Conservation (phyloP, 2,888 invertebrate genomes). For the Dione juno region DNA sequence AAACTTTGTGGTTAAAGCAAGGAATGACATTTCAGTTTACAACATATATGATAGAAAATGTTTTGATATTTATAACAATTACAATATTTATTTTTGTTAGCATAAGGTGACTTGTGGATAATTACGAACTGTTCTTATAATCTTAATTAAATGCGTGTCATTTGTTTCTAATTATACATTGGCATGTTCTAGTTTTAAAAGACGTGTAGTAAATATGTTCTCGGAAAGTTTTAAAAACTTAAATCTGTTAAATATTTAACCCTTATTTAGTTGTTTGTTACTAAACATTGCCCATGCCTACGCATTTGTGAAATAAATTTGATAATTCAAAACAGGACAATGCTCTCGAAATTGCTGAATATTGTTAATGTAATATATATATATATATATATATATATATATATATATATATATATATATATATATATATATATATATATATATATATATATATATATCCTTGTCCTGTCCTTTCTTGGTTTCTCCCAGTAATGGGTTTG, state of each 20-base stretch:
- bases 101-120: slow-evolving; percentile 1
- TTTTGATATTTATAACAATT: background rate
- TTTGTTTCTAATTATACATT: slow-evolving; percentile 15
- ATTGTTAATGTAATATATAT: too few relatives aligned
- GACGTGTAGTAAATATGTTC: background rate
- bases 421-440: too few relatives aligned
- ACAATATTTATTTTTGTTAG: background rate
- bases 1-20: slow-evolving; percentile 46
- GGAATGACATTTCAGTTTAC: background rate
- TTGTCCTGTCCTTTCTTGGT: too few relatives aligned
- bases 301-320: background rate
- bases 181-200: slow-evolving; percentile 5
- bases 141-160: slow-evolving; percentile 21
- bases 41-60: background rate
- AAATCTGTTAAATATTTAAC: background rate
- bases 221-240: background rate
- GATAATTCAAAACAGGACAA: background rate
- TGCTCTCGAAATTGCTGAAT: too few relatives aligned
- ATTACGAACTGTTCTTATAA: slow-evolving; percentile 26
- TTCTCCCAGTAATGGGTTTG: too few relatives aligned
- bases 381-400: too few relatives aligned
- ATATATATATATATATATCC: too few relatives aligned
- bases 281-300: too few relatives aligned
- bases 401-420: too few relatives aligned
- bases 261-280: background rate